These are phyloP conservation scores for Saguinus imperator DNA, from an alignment of 2,113 vertebrate genomes.

Conservation along the genomic window DNA sequence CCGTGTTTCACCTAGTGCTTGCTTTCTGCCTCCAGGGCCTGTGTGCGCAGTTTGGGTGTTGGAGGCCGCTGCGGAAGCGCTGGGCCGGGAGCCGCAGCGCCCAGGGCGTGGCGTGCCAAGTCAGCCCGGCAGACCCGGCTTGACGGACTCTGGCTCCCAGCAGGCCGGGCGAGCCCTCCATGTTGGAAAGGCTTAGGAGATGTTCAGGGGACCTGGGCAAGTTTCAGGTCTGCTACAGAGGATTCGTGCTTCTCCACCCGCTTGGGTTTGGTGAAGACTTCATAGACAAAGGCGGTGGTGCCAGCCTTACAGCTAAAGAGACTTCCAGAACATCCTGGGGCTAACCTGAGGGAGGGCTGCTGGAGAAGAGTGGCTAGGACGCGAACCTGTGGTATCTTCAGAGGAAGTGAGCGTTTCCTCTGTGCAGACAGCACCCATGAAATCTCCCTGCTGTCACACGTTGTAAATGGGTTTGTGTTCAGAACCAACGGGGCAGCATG, in stretches of 20 bases:
- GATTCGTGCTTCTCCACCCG: background rate
- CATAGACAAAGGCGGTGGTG: background rate
- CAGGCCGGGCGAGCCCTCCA: conserved; percentile 74
- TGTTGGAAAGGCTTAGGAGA: conserved; percentile 74
- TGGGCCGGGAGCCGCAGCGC: conserved; percentile 68
- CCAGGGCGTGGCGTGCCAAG: conserved; percentile 72
- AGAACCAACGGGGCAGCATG: background rate
- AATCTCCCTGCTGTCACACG: background rate
- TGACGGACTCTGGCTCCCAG: conserved; percentile 75
- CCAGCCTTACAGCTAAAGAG: conserved; percentile 43
- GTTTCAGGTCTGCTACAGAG: background rate
- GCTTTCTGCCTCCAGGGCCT: conserved; percentile 31
- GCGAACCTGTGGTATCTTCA: background rate
- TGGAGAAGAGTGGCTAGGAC: background rate
- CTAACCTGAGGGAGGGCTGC: conserved; percentile 63
- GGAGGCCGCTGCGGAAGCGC: conserved; percentile 69
- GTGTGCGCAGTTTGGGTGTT: background rate
- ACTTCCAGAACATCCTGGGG: conserved; percentile 75
- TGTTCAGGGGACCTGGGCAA: conserved; percentile 78
- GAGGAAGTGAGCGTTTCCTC: background rate
- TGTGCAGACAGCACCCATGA: background rate
- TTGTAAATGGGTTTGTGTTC: background rate
- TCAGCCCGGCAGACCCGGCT: conserved; percentile 76
- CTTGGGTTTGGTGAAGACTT: background rate
- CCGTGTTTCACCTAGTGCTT: background rate